These are phyloP conservation scores for Zoanthus sociatus DNA, from an alignment of 92 coral and sea anemone species.

Conservation along the genomic window DNA sequence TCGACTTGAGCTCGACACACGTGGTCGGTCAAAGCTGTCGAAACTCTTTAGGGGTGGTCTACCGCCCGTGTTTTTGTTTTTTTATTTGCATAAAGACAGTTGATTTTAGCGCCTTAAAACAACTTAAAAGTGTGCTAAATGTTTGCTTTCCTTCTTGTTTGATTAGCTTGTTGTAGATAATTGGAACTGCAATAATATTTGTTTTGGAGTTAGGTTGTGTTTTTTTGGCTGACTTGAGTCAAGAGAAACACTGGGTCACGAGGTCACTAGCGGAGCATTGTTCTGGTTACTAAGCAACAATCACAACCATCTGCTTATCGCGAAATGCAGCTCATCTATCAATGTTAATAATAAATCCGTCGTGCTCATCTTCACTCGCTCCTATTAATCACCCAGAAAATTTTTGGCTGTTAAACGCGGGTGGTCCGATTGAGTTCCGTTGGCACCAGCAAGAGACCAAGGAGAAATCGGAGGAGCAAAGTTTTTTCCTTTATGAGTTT, in stretches of 20 bases:
- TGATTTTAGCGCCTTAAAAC: conserved; percentile 41
- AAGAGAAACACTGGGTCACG: conserved; percentile 46
- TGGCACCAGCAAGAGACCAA: not conserved
- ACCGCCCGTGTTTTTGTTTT: conserved; percentile 33
- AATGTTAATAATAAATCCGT: conserved; percentile 44
- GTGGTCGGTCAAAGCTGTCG: not conserved
- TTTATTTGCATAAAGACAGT: conserved; percentile 36
- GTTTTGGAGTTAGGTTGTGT: conserved; percentile 56
- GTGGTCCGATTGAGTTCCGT: conserved; percentile 31
- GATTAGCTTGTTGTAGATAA: conserved; percentile 61
- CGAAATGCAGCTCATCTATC: conserved; percentile 57
- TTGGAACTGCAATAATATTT: conserved; percentile 68
- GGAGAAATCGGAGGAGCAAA: not conserved
- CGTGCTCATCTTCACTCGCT: conserved; percentile 32
- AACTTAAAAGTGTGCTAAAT: conserved; percentile 45
- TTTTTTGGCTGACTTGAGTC: conserved; percentile 9
- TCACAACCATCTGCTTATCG: conserved; percentile 80
- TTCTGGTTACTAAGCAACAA: conserved; percentile 60
- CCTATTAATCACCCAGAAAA: conserved; percentile 45
- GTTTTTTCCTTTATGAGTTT: not conserved
- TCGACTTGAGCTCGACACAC: conserved; percentile 39
- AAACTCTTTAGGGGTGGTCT: conserved; percentile 36
- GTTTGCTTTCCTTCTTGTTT: conserved; percentile 61
- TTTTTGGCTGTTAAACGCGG: conserved; percentile 23
- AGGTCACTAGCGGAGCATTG: conserved; percentile 68